phyloP scores from a whole-genome alignment of 2,113 vertebrate species.

The Uria lomvia region DNA sequence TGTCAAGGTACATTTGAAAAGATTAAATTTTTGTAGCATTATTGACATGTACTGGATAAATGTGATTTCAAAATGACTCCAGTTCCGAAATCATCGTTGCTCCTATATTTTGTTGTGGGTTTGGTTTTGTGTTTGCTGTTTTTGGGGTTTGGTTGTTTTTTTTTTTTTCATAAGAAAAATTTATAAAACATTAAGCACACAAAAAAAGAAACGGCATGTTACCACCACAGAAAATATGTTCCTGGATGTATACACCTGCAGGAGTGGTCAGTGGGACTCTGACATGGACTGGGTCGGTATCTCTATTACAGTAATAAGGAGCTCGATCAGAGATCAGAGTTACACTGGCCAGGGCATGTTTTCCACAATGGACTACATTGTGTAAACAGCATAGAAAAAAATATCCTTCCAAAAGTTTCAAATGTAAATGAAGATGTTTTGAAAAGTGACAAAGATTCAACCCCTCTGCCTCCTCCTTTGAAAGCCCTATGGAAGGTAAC shows the following conservation, averaged over 20 bases:
- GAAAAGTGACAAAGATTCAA: background rate
- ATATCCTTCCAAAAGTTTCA: background rate
- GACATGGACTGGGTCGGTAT: too few relatives aligned
- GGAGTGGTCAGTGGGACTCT: background rate
- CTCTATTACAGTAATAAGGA: background rate
- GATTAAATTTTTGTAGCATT: background rate
- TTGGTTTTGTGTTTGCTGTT: background rate
- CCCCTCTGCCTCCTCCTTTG: background rate
- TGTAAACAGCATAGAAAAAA: background rate
- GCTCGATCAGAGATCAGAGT: background rate
- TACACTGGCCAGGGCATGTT: background rate
- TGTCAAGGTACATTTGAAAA: background rate
- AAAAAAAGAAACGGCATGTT: background rate
- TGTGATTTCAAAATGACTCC: background rate
- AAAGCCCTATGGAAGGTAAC: background rate
- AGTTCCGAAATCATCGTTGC: background rate
- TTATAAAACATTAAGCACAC: background rate
- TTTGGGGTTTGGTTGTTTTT: too few relatives aligned
- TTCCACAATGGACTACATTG: background rate
- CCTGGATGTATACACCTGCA: background rate
- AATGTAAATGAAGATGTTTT: background rate
- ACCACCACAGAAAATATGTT: background rate
- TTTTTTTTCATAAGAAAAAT: background rate
- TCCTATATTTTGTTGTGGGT: background rate
- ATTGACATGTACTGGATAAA: background rate